phyloP scores from a whole-genome alignment of 2,888 invertebrate species.

The Allacma fusca region DNA sequence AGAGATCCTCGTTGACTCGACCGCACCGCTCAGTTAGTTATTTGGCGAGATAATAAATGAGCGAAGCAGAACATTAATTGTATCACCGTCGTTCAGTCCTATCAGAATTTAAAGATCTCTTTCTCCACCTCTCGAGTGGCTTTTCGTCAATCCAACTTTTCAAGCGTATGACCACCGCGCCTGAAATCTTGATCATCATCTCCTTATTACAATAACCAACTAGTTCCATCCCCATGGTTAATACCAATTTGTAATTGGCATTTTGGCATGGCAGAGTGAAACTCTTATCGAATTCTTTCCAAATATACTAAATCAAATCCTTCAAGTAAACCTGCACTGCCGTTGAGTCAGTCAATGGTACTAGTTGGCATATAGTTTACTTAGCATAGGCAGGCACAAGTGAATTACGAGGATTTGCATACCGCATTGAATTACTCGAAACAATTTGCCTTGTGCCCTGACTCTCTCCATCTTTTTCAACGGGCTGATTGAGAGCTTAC shows the following conservation, averaged over 20 bases:
- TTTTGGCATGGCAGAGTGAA: slow-evolving; percentile 12
- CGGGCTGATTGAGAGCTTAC: no score
- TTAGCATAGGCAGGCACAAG: background rate
- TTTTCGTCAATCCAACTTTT: slow-evolving; percentile 17
- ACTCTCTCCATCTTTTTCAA: background rate
- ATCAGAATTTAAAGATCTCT: slow-evolving; percentile 29
- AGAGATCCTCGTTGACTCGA: slow-evolving; percentile 3
- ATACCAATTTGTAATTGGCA: slow-evolving; percentile 16
- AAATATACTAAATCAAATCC: slow-evolving; percentile 13
- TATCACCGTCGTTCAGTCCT: slow-evolving; percentile 18
- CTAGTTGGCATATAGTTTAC: background rate
- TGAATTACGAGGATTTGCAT: slow-evolving; percentile 6
- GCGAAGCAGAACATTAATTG: slow-evolving; percentile 19
- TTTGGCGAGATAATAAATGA: slow-evolving; percentile 30
- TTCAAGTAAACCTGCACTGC: background rate
- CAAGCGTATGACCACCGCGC: slow-evolving; percentile 7
- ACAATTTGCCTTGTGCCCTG: background rate
- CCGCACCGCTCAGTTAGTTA: slow-evolving; percentile 9
- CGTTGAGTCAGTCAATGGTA: background rate
- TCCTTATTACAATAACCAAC: slow-evolving; percentile 12
- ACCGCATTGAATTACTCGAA: background rate
- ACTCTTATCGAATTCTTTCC: slow-evolving; percentile 16
- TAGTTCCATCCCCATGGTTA: slow-evolving; percentile 12
- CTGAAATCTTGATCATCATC: slow-evolving; percentile 12
- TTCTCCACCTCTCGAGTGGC: slow-evolving; percentile 26